Conservation (phyloP, 2,113 vertebrate species). For the Odocoileus virginianus region DNA sequence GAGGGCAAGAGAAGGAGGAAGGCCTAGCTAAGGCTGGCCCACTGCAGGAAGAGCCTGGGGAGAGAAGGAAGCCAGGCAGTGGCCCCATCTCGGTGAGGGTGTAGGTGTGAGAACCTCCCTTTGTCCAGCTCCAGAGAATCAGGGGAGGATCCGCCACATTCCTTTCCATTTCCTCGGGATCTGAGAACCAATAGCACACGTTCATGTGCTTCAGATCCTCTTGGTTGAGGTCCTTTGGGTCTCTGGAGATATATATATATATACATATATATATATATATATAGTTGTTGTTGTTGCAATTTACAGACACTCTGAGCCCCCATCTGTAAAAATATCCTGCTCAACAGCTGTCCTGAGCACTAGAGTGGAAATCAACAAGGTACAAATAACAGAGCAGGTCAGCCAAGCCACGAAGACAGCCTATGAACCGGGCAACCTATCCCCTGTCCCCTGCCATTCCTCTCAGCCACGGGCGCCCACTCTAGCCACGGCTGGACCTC, state of each 20-base stretch:
- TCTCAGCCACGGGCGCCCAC: not conserved
- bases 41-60: not conserved
- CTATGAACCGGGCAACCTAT: rapidly evolving
- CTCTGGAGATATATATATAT: not conserved
- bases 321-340: not conserved
- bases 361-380: not conserved
- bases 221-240: not conserved
- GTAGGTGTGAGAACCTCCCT: not conserved
- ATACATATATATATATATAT: too few relatives aligned
- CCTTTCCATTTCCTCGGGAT: not conserved
- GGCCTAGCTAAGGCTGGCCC: not conserved
- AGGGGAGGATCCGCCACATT: not conserved
- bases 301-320: not conserved
- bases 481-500: not conserved
- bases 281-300: too few relatives aligned
- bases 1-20: not conserved
- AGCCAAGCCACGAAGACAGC: not conserved
- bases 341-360: not conserved
- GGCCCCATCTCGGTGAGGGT: not conserved
- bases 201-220: not conserved
- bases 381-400: not conserved
- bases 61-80: not conserved
- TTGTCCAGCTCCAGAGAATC: not conserved
- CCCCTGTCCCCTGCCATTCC: not conserved
- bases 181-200: not conserved